These are phyloP conservation scores for Phoxinus dragarum DNA, from an alignment of 2,797 vertebrate species.

Conservation along the genomic window DNA sequence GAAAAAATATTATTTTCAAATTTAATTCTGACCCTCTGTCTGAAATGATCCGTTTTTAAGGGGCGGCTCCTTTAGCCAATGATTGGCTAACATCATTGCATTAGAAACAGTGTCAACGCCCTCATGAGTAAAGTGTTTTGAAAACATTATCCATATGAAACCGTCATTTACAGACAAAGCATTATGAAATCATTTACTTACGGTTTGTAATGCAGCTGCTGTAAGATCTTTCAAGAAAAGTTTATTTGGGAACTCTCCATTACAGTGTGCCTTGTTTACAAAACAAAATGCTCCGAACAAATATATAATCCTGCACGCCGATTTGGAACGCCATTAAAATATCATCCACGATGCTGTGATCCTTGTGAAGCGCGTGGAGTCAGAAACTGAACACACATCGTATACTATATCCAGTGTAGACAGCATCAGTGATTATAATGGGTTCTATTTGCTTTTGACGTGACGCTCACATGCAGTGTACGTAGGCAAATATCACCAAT, in stretches of 20 bases:
- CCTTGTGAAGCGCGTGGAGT: background rate
- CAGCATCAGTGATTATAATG: background rate
- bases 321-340: too few species aligned
- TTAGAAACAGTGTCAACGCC: too few species aligned
- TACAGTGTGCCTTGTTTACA: too few species aligned
- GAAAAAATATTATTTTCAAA: background rate
- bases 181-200: too few species aligned
- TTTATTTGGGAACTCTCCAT: too few species aligned
- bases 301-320: too few species aligned
- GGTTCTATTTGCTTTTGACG: background rate
- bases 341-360: too few species aligned
- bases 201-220: too few species aligned
- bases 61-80: background rate
- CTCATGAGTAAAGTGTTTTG: background rate
- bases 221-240: too few species aligned
- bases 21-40: background rate
- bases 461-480: background rate
- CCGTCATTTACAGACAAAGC: too few species aligned
- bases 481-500: background rate
- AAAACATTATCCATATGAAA: too few species aligned
- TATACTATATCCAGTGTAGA: background rate
- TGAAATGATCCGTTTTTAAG: background rate
- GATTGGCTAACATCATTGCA: background rate
- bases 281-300: too few species aligned
- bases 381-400: background rate